A percentile compares a stretch with the other conserved stretches of the same genome.
phyloP scores from a whole-genome alignment of 2,113 vertebrate genomes.

The Psammodynastes pulverulentus region DNA sequence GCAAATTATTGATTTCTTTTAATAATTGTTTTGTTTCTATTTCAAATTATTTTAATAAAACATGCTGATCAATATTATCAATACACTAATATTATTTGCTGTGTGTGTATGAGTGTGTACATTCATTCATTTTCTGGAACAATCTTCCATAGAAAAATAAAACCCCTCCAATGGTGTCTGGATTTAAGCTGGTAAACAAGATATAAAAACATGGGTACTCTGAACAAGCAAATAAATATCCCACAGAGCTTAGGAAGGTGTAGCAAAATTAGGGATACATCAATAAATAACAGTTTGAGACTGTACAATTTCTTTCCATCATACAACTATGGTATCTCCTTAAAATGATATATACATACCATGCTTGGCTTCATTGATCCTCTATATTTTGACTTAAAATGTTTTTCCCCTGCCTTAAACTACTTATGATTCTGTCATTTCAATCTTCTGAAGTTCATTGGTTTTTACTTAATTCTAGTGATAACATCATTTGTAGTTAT shows the following conservation, averaged over 20 bases:
- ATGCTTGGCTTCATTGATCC: neutral
- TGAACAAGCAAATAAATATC: neutral
- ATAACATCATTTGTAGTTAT: conserved; percentile 42
- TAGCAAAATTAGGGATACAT: neutral
- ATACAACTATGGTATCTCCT: neutral
- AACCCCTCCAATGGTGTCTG: neutral
- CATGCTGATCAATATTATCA: neutral
- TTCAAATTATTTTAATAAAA: neutral
- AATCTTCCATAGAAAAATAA: neutral
- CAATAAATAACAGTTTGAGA: neutral
- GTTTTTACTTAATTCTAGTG: conserved; percentile 36
- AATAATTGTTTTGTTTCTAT: neutral
- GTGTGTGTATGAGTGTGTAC: neutral
- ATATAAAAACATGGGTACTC: neutral
- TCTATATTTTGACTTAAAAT: neutral
- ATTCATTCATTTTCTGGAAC: neutral
- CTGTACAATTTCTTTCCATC: neutral
- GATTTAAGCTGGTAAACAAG: neutral
- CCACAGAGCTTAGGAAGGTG: neutral
- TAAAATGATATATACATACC: neutral
- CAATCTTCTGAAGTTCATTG: neutral
- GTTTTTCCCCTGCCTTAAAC: conserved; percentile 23
- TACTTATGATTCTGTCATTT: conserved; percentile 39
- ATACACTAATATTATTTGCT: neutral
- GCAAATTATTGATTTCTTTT: neutral